A percentile compares a stretch with the other conserved stretches of the same genome.
These are phyloP conservation scores for Hylomyscus alleni DNA, from an alignment of 2,797 vertebrate species.

Conservation along the genomic window DNA sequence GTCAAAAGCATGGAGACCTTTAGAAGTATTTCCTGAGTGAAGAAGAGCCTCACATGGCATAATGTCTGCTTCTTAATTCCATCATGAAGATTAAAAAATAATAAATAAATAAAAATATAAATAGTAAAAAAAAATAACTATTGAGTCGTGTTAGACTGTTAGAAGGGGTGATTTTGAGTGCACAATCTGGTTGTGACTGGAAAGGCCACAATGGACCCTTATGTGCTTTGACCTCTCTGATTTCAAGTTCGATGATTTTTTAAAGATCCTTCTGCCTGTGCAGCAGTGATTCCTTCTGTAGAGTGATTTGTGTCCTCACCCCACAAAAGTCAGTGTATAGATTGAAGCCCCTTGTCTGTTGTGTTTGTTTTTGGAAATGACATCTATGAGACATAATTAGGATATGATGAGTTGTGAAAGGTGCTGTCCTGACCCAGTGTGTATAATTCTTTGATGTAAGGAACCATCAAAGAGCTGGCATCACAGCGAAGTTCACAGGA, in stretches of 20 bases:
- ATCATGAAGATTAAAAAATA: constrained; percentile 11
- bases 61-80: neutral
- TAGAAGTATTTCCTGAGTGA: neutral
- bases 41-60: neutral
- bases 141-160: neutral
- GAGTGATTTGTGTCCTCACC: neutral
- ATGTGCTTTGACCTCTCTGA: neutral
- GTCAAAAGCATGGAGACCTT: neutral
- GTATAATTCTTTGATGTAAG: neutral
- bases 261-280: neutral
- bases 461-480: too few relatives aligned
- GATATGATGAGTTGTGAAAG: neutral
- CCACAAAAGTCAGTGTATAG: neutral
- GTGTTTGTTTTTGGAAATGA: neutral
- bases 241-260: neutral
- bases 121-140: neutral
- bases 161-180: neutral
- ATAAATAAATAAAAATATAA: neutral
- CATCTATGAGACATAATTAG: neutral
- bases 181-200: neutral
- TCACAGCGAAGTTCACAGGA: neutral
- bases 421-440: too few relatives aligned
- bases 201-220: neutral
- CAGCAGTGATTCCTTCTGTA: neutral
- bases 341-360: neutral